Base-by-base conservation (phyloP, 37 sponge, comb jelly and placozoan genomes). In the Haliclona indistincta region DNA sequence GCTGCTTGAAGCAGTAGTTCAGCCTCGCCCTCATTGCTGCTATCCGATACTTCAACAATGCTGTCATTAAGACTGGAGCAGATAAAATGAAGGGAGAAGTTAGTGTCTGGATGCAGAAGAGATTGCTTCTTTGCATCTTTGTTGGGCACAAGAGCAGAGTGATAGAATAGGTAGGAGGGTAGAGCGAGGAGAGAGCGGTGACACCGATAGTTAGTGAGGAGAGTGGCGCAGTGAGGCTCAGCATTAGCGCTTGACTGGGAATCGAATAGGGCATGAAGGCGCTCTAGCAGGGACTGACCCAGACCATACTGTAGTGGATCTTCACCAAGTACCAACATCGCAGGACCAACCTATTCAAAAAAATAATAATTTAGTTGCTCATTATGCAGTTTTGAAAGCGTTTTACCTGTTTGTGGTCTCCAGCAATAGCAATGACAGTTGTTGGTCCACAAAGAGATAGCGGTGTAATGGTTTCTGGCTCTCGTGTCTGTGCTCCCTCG, bases 271-370 rank as follows among this genome's bases (percentile, higher is more conserved):
- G 28, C 20, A 28, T 68, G 56, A 19, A 91, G 80, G 0, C 92
- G 72, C 35, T 77, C 71, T 17, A 91, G 42, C 25, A 91, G 64
- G 1, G 92, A 91, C n/a, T 36, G 15, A 26, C 61, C 72, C 25
- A 91, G 36, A 22, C 87, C 92, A 79, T 86, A 42, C 26, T 67
- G 38, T 39, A 60, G 62, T 22, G 84, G 62, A 74, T 86, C 56
- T 22, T 86, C 71, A 39, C 92, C 92, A 23, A 86, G 79, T 1
- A 91, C 92, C 38, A 81, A 58, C 33, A 78, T 39, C 13, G 73
- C 47, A 41, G 87, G 92, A 34, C 91, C 91, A 77, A 91, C 86
- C 91, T 91, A 51, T 11, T 35, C 15, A n/a, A n/a, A n/a, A n/a
- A n/a, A n/a, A n/a, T n/a, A n/a, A n/a, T n/a, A n/a, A n/a, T n/a